Percentiles rank a stretch among this genome's conserved stretches.
Evolutionary conservation across 2,113 vertebrate species (phyloP).

Genomic region (Mormyrus iriodes): DNA sequence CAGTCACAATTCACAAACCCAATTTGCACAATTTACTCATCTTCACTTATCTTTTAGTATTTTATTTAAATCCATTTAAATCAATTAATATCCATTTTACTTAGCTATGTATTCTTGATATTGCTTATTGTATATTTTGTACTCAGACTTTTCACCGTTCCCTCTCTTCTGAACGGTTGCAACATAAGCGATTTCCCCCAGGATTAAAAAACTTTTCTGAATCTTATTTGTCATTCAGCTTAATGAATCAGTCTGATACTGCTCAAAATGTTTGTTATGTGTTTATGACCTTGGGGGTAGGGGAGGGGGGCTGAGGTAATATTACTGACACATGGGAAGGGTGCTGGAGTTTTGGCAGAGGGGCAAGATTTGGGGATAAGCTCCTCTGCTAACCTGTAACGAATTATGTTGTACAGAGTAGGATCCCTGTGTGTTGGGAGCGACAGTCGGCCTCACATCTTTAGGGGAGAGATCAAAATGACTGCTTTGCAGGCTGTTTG

Average conservation of each 20-base stretch:
- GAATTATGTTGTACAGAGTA: not conserved
- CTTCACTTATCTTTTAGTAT: not conserved
- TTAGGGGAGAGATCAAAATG: not conserved
- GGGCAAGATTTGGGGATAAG: not conserved
- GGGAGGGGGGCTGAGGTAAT: not conserved
- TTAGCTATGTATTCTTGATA: not conserved
- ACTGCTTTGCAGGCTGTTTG: not conserved
- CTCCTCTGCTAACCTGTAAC: not conserved
- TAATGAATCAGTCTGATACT: not conserved
- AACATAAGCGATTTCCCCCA: not conserved
- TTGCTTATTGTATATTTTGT: not conserved
- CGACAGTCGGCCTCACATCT: not conserved
- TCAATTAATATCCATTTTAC: no score
- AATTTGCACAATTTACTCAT: not conserved
- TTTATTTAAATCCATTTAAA: not conserved
- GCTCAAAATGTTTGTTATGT: not conserved
- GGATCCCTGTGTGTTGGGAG: not conserved
- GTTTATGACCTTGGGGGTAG: not conserved
- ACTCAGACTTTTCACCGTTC: not conserved
- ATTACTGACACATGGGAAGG: not conserved
- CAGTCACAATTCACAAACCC: not conserved
- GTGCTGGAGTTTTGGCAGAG: not conserved
- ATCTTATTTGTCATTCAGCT: not conserved
- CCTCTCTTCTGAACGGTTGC: not conserved
- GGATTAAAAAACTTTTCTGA: not conserved